Conservation (phyloP, 2,113 vertebrate species). For the Mystacornis crossleyi region DNA sequence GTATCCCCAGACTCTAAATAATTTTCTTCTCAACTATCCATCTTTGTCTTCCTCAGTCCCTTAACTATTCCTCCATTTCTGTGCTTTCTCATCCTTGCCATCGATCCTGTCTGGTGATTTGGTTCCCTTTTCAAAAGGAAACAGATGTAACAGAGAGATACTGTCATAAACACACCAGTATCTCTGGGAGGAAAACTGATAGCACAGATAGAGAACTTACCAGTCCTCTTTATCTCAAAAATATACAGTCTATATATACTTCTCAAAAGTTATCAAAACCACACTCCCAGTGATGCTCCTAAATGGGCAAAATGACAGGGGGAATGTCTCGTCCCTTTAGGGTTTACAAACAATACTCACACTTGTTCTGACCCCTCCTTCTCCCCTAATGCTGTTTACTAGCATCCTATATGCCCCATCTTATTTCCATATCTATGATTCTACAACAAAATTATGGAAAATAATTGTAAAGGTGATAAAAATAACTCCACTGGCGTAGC, state of each 20-base stretch:
- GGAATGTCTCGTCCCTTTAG: neutral
- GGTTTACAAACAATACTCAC: neutral
- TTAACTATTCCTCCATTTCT: neutral
- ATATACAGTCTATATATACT: neutral
- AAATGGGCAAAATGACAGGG: neutral
- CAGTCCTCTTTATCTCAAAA: neutral
- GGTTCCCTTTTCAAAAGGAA: slow-evolving; percentile 17
- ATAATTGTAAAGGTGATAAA: neutral
- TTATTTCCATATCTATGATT: neutral
- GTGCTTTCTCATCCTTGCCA: neutral
- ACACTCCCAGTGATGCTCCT: neutral
- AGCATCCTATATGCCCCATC: neutral
- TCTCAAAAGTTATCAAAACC: neutral
- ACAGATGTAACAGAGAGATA: neutral
- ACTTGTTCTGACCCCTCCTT: neutral
- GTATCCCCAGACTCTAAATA: neutral
- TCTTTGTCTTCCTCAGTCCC: neutral
- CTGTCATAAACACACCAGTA: neutral
- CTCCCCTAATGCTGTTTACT: neutral
- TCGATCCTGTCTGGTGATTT: neutral
- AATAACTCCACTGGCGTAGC: neutral
- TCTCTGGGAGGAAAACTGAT: neutral
- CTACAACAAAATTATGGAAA: neutral
- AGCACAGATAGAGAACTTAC: neutral
- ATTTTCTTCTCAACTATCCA: neutral